Percentiles rank a stretch among this genome's conserved stretches.
These are phyloP conservation scores for Epizoanthus stellaris DNA, from an alignment of 92 coral and sea anemone species.

Conservation along the genomic window DNA sequence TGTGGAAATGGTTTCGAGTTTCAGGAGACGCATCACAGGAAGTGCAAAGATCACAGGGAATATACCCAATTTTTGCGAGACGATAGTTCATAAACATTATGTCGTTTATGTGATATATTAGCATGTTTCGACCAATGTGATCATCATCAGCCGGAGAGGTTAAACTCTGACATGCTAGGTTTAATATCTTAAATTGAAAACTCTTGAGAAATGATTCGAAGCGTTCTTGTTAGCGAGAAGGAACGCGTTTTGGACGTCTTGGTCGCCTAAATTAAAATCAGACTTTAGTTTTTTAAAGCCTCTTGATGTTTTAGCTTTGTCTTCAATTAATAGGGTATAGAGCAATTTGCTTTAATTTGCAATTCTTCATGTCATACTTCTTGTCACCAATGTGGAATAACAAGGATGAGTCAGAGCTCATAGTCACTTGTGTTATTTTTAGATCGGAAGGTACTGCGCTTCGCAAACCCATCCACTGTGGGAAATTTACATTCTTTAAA, in stretches of 20 bases:
- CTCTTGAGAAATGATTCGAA: constrained; percentile 10
- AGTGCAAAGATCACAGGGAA: no score
- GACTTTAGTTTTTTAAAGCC: constrained; percentile 1
- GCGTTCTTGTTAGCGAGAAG: background rate
- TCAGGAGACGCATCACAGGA: no score
- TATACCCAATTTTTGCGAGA: background rate
- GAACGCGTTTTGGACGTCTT: background rate
- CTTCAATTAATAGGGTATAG: no score
- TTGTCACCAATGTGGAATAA: constrained; percentile 1
- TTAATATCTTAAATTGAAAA: no score
- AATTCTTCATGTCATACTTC: background rate
- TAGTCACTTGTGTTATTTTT: background rate
- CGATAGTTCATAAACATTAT: background rate
- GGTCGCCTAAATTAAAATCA: background rate
- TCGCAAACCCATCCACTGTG: background rate
- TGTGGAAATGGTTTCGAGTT: constrained; percentile 17
- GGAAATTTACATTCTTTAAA: no score
- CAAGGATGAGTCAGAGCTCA: background rate
- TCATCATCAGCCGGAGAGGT: no score
- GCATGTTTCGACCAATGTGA: no score
- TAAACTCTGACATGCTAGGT: no score
- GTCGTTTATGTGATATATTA: no score
- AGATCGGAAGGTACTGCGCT: constrained; percentile 3
- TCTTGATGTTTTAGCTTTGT: background rate
- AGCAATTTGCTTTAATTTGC: constrained; percentile 1